phyloP scores from a whole-genome alignment of 2,888 invertebrate species.

The Lycocerus yunnanus region DNA sequence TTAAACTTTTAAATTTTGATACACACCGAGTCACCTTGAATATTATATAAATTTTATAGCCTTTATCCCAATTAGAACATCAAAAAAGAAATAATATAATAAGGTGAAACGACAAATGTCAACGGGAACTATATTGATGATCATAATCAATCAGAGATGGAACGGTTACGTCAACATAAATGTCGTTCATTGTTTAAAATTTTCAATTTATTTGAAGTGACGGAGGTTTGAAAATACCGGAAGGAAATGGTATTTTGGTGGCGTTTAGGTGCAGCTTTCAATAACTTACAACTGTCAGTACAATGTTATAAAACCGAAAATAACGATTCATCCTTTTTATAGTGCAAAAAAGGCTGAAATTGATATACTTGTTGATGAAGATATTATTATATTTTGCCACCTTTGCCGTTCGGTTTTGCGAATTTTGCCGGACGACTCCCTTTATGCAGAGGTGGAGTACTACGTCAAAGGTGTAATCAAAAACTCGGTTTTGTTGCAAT shows the following conservation, averaged over 20 bases:
- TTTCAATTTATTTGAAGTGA: slow-evolving; percentile 18
- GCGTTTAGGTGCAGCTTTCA: slow-evolving; percentile 17
- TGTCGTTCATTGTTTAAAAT: background rate
- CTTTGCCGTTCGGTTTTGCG: background rate
- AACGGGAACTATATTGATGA: background rate
- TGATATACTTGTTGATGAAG: background rate
- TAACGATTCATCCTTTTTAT: background rate
- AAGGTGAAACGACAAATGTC: background rate
- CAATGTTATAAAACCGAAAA: background rate
- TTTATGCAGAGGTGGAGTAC: background rate
- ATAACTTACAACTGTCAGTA: background rate
- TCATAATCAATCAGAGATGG: background rate
- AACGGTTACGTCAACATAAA: background rate
- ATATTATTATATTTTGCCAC: background rate
- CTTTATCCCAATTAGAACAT: background rate
- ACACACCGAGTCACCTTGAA: background rate
- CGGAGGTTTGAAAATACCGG: slow-evolving; percentile 28
- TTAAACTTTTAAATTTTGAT: background rate
- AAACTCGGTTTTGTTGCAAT: background rate
- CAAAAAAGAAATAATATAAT: background rate
- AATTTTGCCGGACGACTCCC: background rate
- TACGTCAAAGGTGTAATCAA: background rate
- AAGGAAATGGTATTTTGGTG: slow-evolving; percentile 22
- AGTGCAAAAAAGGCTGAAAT: background rate
- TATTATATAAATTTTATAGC: background rate